Percentiles rank a stretch among this genome's conserved stretches.
Evolutionary conservation across 2,888 invertebrate genomes (phyloP).

Genomic region (Mystacides longicornis): DNA sequence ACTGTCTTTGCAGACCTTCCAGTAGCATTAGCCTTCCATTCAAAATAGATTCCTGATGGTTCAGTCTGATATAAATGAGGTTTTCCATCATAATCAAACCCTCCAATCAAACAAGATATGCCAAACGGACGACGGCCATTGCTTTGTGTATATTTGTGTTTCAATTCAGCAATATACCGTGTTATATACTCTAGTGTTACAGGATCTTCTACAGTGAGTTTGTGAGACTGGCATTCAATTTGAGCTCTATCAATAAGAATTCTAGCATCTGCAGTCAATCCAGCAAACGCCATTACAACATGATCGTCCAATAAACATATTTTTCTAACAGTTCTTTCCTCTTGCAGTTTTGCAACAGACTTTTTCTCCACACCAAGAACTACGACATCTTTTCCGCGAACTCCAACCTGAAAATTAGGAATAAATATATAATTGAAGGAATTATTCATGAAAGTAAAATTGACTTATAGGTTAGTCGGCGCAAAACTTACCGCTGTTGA

Average conservation of each 20-base stretch:
- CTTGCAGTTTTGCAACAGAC: constrained; percentile 97
- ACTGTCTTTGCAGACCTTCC: constrained; percentile 97
- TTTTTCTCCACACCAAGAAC: constrained; percentile 99
- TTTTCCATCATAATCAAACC: constrained; percentile 94
- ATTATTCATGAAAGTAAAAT: background rate
- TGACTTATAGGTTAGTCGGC: constrained; percentile 13
- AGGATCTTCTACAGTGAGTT: constrained; percentile 96
- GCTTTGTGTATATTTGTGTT: constrained; percentile 98
- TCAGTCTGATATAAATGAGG: constrained; percentile 98
- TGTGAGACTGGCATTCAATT: constrained; percentile 98
- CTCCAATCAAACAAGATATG: constrained; percentile 95
- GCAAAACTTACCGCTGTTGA: constrained; percentile 94
- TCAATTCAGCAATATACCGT: constrained; percentile 69
- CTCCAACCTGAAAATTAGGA: constrained; percentile 78
- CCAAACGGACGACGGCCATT: constrained; percentile 98
- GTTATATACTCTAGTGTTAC: constrained; percentile 97
- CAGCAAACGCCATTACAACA: constrained; percentile 99
- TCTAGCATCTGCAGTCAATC: constrained; percentile 96
- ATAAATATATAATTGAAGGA: no score
- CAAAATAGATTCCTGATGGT: constrained; percentile 98
- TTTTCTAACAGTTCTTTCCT: constrained; percentile 96
- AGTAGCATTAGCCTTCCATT: constrained; percentile 99
- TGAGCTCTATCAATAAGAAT: constrained; percentile 96
- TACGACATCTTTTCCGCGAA: constrained; percentile 89
- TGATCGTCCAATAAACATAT: constrained; percentile 97